These are phyloP conservation scores for Ceyx margarethae DNA, from an alignment of 2,113 vertebrate genomes.

Conservation along the genomic window DNA sequence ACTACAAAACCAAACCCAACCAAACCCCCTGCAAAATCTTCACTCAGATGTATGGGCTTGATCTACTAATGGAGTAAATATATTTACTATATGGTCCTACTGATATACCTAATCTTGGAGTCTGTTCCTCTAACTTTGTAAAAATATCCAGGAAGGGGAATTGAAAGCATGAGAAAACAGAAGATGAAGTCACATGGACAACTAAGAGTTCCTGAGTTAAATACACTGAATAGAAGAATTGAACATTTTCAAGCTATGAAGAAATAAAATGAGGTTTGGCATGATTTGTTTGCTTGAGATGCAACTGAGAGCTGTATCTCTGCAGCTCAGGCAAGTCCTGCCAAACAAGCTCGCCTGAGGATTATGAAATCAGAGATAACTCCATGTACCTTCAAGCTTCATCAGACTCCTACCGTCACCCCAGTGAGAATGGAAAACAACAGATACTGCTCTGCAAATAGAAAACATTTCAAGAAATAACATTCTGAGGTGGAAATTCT, in stretches of 20 bases:
- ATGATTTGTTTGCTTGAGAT: not conserved
- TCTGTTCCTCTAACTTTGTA: not conserved
- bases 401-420: not conserved
- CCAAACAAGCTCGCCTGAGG: not conserved
- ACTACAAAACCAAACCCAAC: not conserved
- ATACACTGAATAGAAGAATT: not conserved
- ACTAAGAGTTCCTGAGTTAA: not conserved
- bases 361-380: slow-evolving; percentile 18
- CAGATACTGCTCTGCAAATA: not conserved
- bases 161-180: not conserved
- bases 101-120: not conserved
- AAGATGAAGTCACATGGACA: not conserved
- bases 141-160: not conserved
- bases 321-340: not conserved
- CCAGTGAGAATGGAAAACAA: slow-evolving; percentile 9
- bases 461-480: slow-evolving; percentile 34
- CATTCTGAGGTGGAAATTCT: slow-evolving; percentile 24
- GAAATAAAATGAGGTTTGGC: not conserved
- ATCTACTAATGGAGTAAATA: not conserved
- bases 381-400: slow-evolving; percentile 35
- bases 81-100: not conserved
- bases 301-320: not conserved
- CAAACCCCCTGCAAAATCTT: not conserved
- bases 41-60: not conserved
- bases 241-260: not conserved